phyloP scores from a whole-genome alignment of 2,113 vertebrate genomes.

The Bos javanicus region DNA sequence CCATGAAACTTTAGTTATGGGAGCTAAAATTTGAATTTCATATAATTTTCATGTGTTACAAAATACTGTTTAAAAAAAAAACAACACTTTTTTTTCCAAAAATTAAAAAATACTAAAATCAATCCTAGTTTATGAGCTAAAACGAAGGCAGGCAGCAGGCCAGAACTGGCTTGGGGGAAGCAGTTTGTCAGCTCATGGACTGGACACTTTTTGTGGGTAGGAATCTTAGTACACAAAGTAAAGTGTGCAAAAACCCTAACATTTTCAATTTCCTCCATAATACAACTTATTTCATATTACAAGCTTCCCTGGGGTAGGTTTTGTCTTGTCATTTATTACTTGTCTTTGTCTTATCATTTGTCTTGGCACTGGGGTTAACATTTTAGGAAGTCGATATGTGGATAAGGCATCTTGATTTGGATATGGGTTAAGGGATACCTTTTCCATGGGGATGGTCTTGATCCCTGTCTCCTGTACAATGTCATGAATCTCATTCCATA shows the following conservation, averaged over 20 bases:
- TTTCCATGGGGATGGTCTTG: no score
- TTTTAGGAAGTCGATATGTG: neutral
- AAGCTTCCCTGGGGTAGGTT: neutral
- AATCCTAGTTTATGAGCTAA: neutral
- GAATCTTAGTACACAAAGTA: accelerated
- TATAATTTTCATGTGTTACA: neutral
- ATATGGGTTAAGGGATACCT: neutral
- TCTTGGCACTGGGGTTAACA: neutral
- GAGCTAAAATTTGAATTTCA: neutral
- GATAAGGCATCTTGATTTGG: neutral
- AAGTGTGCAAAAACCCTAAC: neutral
- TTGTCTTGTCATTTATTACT: neutral
- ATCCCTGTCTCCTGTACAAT: no score
- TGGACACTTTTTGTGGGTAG: neutral
- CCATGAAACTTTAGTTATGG: neutral
- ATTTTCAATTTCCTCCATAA: neutral
- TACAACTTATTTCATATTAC: neutral
- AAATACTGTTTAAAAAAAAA: neutral
- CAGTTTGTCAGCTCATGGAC: neutral
- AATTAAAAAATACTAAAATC: neutral
- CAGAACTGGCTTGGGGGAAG: neutral
- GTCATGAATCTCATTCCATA: no score
- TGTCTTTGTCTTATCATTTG: neutral
- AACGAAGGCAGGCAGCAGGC: neutral
- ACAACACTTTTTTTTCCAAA: neutral